Conservation (phyloP, 2,113 vertebrate genomes). For the Orientallactaga bullata region DNA sequence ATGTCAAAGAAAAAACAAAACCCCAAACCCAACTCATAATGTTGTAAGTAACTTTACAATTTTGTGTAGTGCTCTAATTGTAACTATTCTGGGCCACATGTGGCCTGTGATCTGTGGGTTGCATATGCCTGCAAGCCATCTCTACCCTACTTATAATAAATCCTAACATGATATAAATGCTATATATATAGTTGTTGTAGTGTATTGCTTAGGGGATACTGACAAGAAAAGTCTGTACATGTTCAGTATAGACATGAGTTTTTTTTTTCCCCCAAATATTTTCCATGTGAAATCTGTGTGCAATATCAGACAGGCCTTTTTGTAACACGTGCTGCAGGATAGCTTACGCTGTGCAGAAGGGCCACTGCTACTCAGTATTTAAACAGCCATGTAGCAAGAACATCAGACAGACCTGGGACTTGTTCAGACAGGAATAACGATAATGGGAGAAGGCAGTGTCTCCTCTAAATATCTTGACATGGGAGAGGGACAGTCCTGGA, state of each 20-base stretch:
- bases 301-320: neutral
- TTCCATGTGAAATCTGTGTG: neutral
- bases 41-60: too few species aligned
- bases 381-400: neutral
- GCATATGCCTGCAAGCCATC: neutral
- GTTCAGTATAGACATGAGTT: neutral
- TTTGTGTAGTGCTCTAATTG: too few species aligned
- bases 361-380: neutral
- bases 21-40: too few species aligned
- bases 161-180: neutral
- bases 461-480: neutral
- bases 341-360: neutral
- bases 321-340: neutral
- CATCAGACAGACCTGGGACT: neutral
- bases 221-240: neutral
- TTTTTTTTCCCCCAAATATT: neutral
- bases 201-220: neutral
- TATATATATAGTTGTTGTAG: neutral
- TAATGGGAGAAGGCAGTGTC: neutral
- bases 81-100: too few species aligned
- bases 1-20: too few species aligned
- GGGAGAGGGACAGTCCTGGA: neutral
- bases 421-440: conserved; percentile 5
- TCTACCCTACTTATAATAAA: neutral
- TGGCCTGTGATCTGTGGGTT: too few species aligned